Evolutionary conservation across 1,140 invertebrate genomes (phyloP).

Genomic region (Pseudobourletiella spinata): DNA sequence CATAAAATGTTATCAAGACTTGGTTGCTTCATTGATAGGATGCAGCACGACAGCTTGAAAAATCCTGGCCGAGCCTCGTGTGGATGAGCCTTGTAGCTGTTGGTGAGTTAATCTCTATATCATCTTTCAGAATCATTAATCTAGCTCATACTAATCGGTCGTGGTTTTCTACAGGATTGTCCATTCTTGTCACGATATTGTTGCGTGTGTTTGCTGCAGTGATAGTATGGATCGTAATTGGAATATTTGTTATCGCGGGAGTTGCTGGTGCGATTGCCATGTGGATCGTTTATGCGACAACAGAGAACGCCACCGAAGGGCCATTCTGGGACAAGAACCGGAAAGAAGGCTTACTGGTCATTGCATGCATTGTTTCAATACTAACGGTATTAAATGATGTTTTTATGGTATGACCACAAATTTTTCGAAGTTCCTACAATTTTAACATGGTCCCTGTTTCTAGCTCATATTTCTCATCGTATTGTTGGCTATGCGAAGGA

Average conservation of each 20-base stretch:
- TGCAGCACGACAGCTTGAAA: constrained; percentile 50
- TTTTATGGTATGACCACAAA: constrained; percentile 5
- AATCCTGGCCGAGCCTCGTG: constrained; percentile 52
- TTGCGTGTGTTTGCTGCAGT: constrained; percentile 53
- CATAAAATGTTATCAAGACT: not conserved
- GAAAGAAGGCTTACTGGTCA: too few relatives aligned
- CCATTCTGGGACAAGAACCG: constrained; percentile 36
- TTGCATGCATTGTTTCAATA: not conserved
- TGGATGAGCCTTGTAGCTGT: constrained; percentile 53
- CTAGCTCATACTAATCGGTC: not conserved
- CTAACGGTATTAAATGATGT: constrained; percentile 38
- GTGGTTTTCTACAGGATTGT: constrained; percentile 47
- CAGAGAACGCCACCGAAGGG: constrained; percentile 9
- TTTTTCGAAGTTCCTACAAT: not conserved
- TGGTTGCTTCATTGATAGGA: constrained; percentile 40
- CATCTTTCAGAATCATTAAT: not conserved
- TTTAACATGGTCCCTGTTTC: constrained; percentile 13
- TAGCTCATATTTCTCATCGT: constrained; percentile 55
- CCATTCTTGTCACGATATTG: constrained; percentile 51
- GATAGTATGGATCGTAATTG: constrained; percentile 59
- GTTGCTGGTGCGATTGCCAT: constrained; percentile 53
- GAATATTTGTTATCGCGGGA: constrained; percentile 49
- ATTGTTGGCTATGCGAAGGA: constrained; percentile 59
- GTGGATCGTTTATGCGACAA: constrained; percentile 48
- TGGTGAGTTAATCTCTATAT: constrained; percentile 44